These are phyloP conservation scores for Dolichopus griseipennis DNA, from an alignment of 2,888 invertebrate species.

Conservation along the genomic window DNA sequence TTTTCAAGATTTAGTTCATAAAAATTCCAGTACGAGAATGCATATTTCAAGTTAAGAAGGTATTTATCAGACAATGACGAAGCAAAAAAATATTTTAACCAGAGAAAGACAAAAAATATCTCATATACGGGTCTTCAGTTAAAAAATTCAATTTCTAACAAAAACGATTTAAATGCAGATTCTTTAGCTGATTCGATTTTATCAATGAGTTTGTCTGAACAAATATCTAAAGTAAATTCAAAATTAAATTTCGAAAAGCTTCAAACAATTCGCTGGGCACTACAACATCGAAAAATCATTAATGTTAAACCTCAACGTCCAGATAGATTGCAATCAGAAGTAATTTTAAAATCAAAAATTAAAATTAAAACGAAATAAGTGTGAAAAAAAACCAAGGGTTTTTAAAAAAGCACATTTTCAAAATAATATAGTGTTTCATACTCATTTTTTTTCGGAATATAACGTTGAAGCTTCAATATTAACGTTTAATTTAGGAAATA, in stretches of 20 bases:
- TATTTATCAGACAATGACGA: constrained; percentile 69
- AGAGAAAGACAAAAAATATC: constrained; percentile 48
- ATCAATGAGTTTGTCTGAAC: constrained; percentile 35
- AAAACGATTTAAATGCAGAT: constrained; percentile 27
- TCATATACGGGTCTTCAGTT: constrained; percentile 25
- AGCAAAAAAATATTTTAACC: constrained; percentile 59
- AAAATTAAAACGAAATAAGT: too few relatives aligned
- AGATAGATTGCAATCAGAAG: constrained; percentile 39
- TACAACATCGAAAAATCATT: constrained; percentile 30
- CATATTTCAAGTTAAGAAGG: constrained; percentile 59
- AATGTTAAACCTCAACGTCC: constrained; percentile 39
- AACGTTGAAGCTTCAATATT: too few relatives aligned
- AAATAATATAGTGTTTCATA: too few relatives aligned
- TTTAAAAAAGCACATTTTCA: too few relatives aligned
- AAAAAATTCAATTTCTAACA: background rate
- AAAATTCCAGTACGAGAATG: constrained; percentile 37
- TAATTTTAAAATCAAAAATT: constrained; percentile 36
- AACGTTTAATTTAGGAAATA: too few relatives aligned
- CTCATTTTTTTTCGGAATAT: too few relatives aligned
- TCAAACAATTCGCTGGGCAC: constrained; percentile 29
- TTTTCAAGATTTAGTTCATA: constrained; percentile 48
- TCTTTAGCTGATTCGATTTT: constrained; percentile 40
- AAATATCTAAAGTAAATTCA: constrained; percentile 31
- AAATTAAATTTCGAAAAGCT: constrained; percentile 34
- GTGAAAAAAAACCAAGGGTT: too few relatives aligned